These are phyloP conservation scores for Exocentrus adspersus DNA, from an alignment of 2,888 invertebrate species.

Conservation along the genomic window DNA sequence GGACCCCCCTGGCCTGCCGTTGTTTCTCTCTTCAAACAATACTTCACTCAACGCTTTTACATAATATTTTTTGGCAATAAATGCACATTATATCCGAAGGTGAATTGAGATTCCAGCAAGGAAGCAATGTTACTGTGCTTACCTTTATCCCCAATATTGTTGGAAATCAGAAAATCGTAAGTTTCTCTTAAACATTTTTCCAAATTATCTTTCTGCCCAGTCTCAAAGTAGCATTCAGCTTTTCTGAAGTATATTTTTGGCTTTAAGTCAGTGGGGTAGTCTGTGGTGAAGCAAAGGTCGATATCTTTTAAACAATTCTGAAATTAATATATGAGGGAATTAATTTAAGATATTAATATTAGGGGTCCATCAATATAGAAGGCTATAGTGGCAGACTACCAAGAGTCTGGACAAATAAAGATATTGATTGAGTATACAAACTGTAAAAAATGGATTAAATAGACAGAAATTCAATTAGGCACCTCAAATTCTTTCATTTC, in stretches of 20 bases:
- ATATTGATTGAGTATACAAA: too few relatives aligned
- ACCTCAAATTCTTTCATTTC: conserved; percentile 71
- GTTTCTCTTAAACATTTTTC: conserved; percentile 50
- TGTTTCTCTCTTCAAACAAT: too few relatives aligned
- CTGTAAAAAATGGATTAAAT: conserved; percentile 12
- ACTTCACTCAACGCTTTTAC: too few relatives aligned
- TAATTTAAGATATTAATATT: too few relatives aligned
- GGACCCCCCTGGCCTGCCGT: too few relatives aligned
- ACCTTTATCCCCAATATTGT: conserved; percentile 52
- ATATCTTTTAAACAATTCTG: conserved; percentile 75
- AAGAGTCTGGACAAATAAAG: too few relatives aligned
- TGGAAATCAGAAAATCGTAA: conserved; percentile 45
- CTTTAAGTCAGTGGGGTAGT: conserved; percentile 70
- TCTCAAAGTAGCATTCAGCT: conserved; percentile 71
- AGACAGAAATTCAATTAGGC: conserved; percentile 23
- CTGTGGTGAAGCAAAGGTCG: conserved; percentile 68
- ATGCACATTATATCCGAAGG: too few relatives aligned
- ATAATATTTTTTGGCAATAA: background rate
- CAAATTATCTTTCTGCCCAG: conserved; percentile 56
- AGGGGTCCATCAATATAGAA: too few relatives aligned
- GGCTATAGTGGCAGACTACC: too few relatives aligned
- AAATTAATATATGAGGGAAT: too few relatives aligned
- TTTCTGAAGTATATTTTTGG: conserved; percentile 75
- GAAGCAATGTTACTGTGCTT: conserved; percentile 2
- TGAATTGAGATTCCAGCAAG: too few relatives aligned